A percentile compares a stretch with the other conserved stretches of the same genome.
Conservation (phyloP, 1,140 invertebrate species). For the Drosophila melanica region DNA sequence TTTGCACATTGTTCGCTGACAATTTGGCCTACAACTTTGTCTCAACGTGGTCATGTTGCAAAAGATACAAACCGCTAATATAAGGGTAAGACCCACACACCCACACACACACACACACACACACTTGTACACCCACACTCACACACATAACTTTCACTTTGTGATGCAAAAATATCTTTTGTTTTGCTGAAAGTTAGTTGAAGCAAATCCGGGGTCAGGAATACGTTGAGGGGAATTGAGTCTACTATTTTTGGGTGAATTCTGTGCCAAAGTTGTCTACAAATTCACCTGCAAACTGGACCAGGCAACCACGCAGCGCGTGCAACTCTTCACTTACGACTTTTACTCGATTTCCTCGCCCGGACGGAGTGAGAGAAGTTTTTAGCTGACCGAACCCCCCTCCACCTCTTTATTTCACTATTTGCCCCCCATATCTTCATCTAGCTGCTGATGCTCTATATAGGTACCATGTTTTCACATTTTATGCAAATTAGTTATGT, state of each 20-base stretch:
- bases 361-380: slow-evolving; percentile 21
- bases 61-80: slow-evolving; percentile 64
- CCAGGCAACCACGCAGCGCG: neutral
- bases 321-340: slow-evolving; percentile 57
- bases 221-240: slow-evolving; percentile 24
- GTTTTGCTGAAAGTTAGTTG: slow-evolving; percentile 27
- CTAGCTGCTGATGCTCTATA: neutral
- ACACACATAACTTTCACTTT: slow-evolving; percentile 66
- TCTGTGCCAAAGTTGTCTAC: slow-evolving; percentile 51
- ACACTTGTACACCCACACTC: neutral
- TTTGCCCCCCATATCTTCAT: neutral
- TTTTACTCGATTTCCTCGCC: slow-evolving; percentile 68
- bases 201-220: neutral
- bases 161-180: slow-evolving; percentile 64
- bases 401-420: no score
- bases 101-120: slow-evolving; percentile 21
- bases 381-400: neutral
- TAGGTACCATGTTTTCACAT: slow-evolving; percentile 54
- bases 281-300: slow-evolving; percentile 44
- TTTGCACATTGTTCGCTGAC: slow-evolving; percentile 49
- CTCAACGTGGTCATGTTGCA: slow-evolving; percentile 44
- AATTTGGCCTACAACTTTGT: slow-evolving; percentile 51
- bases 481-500: slow-evolving; percentile 82
- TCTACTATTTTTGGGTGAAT: slow-evolving; percentile 67
- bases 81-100: slow-evolving; percentile 36